Percentiles rank a stretch among this genome's conserved stretches.
Evolutionary conservation across 2,797 vertebrate species (phyloP).

Genomic region (Botia kubotai): DNA sequence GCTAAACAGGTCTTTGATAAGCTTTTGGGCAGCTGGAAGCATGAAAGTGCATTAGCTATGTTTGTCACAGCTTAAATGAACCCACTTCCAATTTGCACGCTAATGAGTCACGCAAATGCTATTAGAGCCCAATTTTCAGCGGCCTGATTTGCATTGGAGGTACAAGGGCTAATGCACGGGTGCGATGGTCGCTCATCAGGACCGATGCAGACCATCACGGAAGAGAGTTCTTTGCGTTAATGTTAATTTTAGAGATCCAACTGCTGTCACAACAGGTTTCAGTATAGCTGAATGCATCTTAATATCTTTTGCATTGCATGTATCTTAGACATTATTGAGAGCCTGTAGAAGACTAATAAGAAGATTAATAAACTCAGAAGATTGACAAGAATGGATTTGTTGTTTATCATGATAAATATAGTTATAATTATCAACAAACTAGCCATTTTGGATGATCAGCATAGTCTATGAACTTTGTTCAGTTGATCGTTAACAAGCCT

Average conservation of each 20-base stretch:
- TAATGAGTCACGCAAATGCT: conserved; percentile 54
- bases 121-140: conserved; percentile 52
- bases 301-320: not conserved
- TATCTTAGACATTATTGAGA: not conserved
- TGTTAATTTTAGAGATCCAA: not conserved
- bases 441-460: no score
- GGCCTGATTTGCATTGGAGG: conserved; percentile 37
- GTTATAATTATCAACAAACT: no score
- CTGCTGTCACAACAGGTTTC: not conserved
- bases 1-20: conserved; percentile 8
- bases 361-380: no score
- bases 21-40: conserved; percentile 13
- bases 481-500: no score
- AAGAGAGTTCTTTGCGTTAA: not conserved
- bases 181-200: not conserved
- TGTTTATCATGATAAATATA: no score
- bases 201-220: not conserved
- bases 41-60: conserved; percentile 24
- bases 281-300: not conserved
- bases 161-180: conserved; percentile 6
- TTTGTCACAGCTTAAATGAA: conserved; percentile 35
- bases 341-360: not conserved
- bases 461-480: no score
- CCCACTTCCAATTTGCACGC: conserved; percentile 47
- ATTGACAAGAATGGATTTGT: no score